Conservation (phyloP, 2,888 invertebrate species). For the Pyrrhia umbra region DNA sequence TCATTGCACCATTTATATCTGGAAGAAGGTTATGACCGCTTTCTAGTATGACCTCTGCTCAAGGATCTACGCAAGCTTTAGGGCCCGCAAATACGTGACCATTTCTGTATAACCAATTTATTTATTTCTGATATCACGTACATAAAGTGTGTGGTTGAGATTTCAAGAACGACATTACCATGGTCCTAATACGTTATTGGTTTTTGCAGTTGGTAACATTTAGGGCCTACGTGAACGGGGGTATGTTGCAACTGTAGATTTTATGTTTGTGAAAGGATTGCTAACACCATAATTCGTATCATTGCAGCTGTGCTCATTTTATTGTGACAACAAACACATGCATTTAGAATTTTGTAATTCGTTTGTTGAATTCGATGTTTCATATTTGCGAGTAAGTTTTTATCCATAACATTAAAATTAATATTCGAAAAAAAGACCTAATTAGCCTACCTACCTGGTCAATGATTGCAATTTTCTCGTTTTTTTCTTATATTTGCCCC, state of each 20-base stretch:
- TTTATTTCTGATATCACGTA: constrained; percentile 46
- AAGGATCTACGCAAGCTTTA: constrained; percentile 43
- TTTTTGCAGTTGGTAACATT: constrained; percentile 28
- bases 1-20: constrained; percentile 38
- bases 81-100: constrained; percentile 56
- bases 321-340: too few relatives aligned
- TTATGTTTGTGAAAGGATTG: background rate
- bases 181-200: constrained; percentile 44
- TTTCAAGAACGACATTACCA: constrained; percentile 40
- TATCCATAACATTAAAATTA: too few relatives aligned
- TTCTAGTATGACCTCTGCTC: constrained; percentile 55
- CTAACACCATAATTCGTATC: background rate
- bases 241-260: background rate
- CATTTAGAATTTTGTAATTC: too few relatives aligned
- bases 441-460: too few relatives aligned
- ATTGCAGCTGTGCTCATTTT: too few relatives aligned
- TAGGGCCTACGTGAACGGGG: background rate
- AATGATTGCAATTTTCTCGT: too few relatives aligned
- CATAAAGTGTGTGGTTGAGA: constrained; percentile 50
- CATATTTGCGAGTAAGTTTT: too few relatives aligned
- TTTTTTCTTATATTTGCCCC: too few relatives aligned
- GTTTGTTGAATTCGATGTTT: too few relatives aligned
- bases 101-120: constrained; percentile 27
- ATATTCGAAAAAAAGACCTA: too few relatives aligned
- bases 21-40: constrained; percentile 37